These are phyloP conservation scores for Andricus curvator DNA, from an alignment of 2,888 invertebrate species.

Conservation along the genomic window DNA sequence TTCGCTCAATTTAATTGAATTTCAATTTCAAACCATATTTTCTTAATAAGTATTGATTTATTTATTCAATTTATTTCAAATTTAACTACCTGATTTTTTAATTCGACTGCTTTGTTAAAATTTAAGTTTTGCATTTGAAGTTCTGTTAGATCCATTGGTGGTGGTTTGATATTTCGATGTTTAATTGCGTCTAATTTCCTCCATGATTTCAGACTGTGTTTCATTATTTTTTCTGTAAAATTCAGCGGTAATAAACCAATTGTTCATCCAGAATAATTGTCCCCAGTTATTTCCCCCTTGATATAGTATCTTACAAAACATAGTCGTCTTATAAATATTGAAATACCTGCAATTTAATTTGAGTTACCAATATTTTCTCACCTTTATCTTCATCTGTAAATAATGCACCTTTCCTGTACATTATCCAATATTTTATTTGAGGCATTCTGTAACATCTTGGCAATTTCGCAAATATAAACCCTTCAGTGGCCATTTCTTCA, in stretches of 20 bases:
- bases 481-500: conserved; percentile 66
- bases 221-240: conserved; percentile 58
- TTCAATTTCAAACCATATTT: too few species aligned
- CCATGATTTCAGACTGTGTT: conserved; percentile 57
- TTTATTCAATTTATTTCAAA: background rate
- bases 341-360: too few species aligned
- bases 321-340: too few species aligned
- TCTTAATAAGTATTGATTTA: too few species aligned
- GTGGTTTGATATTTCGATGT: conserved; percentile 47
- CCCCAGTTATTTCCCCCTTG: too few species aligned
- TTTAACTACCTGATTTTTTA: conserved; percentile 60
- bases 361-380: conserved; percentile 30
- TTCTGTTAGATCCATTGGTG: conserved; percentile 53
- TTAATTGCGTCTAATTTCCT: conserved; percentile 37
- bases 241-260: background rate
- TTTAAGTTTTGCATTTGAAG: conserved; percentile 55
- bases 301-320: too few species aligned
- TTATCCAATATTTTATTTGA: conserved; percentile 69
- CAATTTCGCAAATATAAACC: conserved; percentile 69
- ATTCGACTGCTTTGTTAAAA: conserved; percentile 59
- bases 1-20: too few species aligned
- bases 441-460: conserved; percentile 69
- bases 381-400: conserved; percentile 56
- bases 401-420: conserved; percentile 66
- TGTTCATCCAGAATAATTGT: too few species aligned